Base-by-base conservation (phyloP, 2,888 invertebrate species). In the Malachius bipustulatus region DNA sequence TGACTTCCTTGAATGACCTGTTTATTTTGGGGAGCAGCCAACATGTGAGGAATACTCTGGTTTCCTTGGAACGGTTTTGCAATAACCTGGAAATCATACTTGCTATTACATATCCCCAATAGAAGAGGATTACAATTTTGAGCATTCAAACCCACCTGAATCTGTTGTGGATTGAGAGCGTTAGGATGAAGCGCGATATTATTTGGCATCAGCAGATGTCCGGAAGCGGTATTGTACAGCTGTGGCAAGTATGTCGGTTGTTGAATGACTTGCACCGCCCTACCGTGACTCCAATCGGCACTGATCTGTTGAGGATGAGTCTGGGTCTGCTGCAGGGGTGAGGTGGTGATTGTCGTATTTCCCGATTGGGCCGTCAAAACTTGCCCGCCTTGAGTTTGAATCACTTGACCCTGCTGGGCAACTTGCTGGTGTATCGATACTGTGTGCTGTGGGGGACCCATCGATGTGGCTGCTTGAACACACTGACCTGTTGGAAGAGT, bases 61-160 rank as follows among this genome's bases (percentile, higher is more conserved):
- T 77, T 79, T 30, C 83, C 77, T 59, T 84, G 85, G 58, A 87
- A 87, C 3, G 85, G 81, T 56, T 89, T 89, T 14, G 87, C 75
- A 43, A 88, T 85, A 38, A 87, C 82, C 75, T 85, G 33, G 6
- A 47, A 42, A 12, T 11, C n/a, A 12, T 27, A 33, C n/a, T n/a
- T n/a, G n/a, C n/a, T n/a, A n/a, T n/a, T n/a, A n/a, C n/a, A n/a
- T n/a, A 29, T 19, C 11, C 27, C 24, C 16, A 30, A 14, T 14
- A 9, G 4, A 15, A 2, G 4, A 10, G 14, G 10, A 32, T 10
- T 3, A 14, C 9, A 14, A 14, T 16, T 9, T 11, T 10, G 13
- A 32, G 10, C 3, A n/a, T n/a, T n/a, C n/a, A n/a, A n/a, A n/a
- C n/a, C n/a, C 24, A 75, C 76, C 70, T 82, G 82, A 52, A 84